These are phyloP conservation scores for Drosophila neocordata DNA, from an alignment of 1,140 invertebrate species.

Conservation along the genomic window DNA sequence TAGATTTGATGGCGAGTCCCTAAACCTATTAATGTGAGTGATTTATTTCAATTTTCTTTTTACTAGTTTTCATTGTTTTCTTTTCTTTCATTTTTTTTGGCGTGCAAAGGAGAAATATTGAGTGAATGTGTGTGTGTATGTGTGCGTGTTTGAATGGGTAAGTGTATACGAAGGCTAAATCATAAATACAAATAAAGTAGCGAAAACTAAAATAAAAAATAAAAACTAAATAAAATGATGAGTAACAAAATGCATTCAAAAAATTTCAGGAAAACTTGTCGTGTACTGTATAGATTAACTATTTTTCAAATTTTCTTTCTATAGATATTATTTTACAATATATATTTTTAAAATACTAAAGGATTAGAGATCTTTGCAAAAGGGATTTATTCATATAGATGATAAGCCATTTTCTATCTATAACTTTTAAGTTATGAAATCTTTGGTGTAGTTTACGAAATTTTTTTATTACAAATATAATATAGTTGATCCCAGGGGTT, in stretches of 20 bases:
- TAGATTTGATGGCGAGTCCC: slow-evolving; percentile 22
- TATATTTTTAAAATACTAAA: too few relatives aligned
- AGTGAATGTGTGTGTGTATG: slow-evolving; percentile 8
- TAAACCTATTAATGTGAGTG: slow-evolving; percentile 32
- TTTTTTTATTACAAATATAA: too few relatives aligned
- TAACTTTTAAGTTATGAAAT: too few relatives aligned
- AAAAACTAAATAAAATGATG: slow-evolving; percentile 42
- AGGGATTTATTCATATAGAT: too few relatives aligned
- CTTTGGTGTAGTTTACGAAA: too few relatives aligned
- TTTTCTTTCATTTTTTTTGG: slow-evolving; percentile 10
- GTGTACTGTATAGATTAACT: too few relatives aligned
- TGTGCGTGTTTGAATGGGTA: slow-evolving; percentile 24
- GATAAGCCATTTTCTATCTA: too few relatives aligned
- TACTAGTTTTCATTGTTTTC: slow-evolving; percentile 1
- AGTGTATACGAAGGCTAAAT: slow-evolving; percentile 25
- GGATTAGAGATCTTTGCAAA: too few relatives aligned
- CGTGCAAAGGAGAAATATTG: slow-evolving; percentile 32
- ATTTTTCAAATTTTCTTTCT: too few relatives aligned
- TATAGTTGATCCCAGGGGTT: too few relatives aligned
- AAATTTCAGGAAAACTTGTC: background rate
- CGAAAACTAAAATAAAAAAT: slow-evolving; percentile 36
- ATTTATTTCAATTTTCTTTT: slow-evolving; percentile 11
- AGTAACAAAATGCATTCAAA: slow-evolving; percentile 14
- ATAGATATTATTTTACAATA: too few relatives aligned
- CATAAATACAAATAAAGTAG: slow-evolving; percentile 39